Evolutionary conservation across 2,888 invertebrate genomes (phyloP).

Genomic region (Leptarthrus brevirostris): DNA sequence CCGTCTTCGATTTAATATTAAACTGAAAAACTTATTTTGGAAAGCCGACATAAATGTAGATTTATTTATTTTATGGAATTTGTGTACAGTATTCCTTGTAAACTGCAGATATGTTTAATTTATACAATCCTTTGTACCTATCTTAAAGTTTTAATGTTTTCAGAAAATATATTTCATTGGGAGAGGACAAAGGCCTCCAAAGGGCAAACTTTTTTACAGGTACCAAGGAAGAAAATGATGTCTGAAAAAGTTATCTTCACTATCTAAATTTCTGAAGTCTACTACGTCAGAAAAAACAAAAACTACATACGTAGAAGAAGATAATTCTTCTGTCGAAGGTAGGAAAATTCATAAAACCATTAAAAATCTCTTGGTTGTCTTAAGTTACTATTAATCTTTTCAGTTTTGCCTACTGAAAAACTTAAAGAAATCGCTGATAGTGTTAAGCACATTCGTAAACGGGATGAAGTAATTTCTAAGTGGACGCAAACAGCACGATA

Average conservation of each 20-base stretch:
- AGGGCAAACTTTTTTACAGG: constrained; percentile 1
- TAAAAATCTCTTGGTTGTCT: too few relatives aligned
- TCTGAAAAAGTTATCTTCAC: neutral
- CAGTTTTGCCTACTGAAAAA: neutral
- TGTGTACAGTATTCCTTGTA: neutral
- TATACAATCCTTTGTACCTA: too few relatives aligned
- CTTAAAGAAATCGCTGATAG: neutral
- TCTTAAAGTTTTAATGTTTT: neutral
- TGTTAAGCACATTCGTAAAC: neutral
- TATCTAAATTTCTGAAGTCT: neutral
- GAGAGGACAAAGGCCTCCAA: neutral
- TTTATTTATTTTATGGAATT: too few relatives aligned
- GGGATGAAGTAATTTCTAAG: constrained; percentile 1
- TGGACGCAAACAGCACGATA: neutral
- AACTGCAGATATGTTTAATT: too few relatives aligned
- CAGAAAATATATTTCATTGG: constrained; percentile 20
- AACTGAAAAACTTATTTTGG: neutral
- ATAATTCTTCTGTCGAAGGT: neutral
- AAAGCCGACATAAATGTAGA: neutral
- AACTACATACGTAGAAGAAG: neutral
- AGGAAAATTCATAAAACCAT: too few relatives aligned
- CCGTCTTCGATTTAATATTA: neutral
- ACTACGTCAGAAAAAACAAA: neutral
- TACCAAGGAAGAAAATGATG: constrained; percentile 16
- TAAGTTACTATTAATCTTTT: neutral